phyloP scores from a whole-genome alignment of 2,888 invertebrate genomes.

The Hypercompe scribonia region DNA sequence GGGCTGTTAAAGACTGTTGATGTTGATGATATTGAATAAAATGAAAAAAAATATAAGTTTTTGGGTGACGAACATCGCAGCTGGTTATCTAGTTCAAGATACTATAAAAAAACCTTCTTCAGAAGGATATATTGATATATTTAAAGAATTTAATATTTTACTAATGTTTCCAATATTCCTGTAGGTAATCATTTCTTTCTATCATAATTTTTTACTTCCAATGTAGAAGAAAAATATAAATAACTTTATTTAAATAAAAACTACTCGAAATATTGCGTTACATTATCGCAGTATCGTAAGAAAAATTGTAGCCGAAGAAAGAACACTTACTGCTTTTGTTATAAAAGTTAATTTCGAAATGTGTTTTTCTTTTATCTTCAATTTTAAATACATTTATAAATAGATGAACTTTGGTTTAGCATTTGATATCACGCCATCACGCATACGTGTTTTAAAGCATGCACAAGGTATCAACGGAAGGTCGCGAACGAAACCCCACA shows the following conservation, averaged over 20 bases:
- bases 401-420: constrained; percentile 16
- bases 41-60: no score
- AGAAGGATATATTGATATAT: not conserved
- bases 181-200: not conserved
- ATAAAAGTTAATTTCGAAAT: not conserved
- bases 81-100: not conserved
- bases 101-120: not conserved
- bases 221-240: not conserved
- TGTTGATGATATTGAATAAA: no score
- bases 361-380: not conserved
- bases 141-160: no score
- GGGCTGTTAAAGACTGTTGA: no score
- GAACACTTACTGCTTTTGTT: no score
- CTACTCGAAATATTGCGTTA: not conserved
- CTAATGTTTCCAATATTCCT: not conserved
- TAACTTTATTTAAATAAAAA: not conserved
- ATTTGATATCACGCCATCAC: constrained; percentile 36
- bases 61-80: not conserved
- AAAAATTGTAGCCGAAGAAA: not conserved
- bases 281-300: not conserved
- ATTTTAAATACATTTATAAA: not conserved
- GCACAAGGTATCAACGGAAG: constrained; percentile 52
- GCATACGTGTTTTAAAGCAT: constrained; percentile 36
- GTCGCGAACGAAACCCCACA: constrained; percentile 65
- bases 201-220: not conserved